A percentile compares a stretch with the other conserved stretches of the same genome.
Evolutionary conservation across 2,888 invertebrate genomes (phyloP).

Genomic region (Synergus umbraculus): DNA sequence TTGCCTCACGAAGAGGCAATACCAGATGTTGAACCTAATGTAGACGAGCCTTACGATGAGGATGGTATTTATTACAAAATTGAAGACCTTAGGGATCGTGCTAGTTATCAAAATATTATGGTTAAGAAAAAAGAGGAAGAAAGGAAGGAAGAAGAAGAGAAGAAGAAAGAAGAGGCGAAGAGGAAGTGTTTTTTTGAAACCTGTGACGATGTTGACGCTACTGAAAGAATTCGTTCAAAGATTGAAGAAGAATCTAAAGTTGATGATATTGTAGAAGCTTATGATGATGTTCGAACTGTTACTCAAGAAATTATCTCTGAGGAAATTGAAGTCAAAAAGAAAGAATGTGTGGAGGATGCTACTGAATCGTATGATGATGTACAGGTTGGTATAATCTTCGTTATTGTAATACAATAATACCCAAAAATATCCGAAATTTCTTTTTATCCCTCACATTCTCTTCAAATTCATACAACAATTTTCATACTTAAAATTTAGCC

Average conservation of each 20-base stretch:
- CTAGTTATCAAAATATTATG: conserved; percentile 62
- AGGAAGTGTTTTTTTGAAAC: conserved; percentile 48
- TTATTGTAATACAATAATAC: not conserved
- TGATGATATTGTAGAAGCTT: conserved; percentile 43
- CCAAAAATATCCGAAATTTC: not conserved
- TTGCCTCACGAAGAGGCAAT: conserved; percentile 56
- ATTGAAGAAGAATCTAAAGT: conserved; percentile 22
- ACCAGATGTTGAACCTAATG: conserved; percentile 44
- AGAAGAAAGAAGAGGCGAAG: conserved; percentile 50
- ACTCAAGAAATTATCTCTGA: conserved; percentile 1
- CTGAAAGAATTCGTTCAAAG: conserved; percentile 2
- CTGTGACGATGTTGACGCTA: conserved; percentile 63
- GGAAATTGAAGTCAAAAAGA: conserved; percentile 17
- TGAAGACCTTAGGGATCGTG: conserved; percentile 65
- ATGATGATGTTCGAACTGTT: conserved; percentile 49
- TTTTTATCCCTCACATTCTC: not conserved
- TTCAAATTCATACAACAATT: not conserved
- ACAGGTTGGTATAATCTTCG: conserved; percentile 40
- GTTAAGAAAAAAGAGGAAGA: conserved; percentile 45
- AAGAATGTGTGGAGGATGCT: conserved; percentile 47
- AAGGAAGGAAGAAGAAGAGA: conserved; percentile 42
- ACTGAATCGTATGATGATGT: conserved; percentile 43
- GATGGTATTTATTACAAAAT: conserved; percentile 73
- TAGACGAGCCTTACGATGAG: conserved; percentile 66
- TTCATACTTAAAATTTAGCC: not conserved